A percentile compares a stretch with the other conserved stretches of the same genome.
These are phyloP conservation scores for Anniella stebbinsi DNA, from an alignment of 2,797 vertebrate genomes.

Conservation along the genomic window DNA sequence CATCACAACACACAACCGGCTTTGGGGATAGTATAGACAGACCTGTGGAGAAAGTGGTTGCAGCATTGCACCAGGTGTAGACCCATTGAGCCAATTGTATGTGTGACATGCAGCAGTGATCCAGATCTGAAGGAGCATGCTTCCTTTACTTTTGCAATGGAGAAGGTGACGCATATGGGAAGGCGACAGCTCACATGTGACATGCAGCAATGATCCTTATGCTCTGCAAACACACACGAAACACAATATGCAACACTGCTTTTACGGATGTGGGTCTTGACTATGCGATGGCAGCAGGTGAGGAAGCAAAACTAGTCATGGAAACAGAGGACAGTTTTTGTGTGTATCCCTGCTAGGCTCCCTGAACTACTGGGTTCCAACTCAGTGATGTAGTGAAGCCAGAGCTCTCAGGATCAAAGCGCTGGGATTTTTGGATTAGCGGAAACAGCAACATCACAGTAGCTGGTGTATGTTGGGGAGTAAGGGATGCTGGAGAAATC, in stretches of 20 bases:
- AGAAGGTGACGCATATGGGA: not conserved
- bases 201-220: not conserved
- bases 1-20: not conserved
- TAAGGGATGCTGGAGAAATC: too few relatives aligned
- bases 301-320: not conserved
- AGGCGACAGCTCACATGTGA: too few relatives aligned
- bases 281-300: not conserved
- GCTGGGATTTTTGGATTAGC: too few relatives aligned
- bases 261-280: not conserved
- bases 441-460: too few relatives aligned
- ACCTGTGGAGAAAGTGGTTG: not conserved
- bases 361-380: not conserved
- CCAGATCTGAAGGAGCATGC: too few relatives aligned
- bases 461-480: too few relatives aligned
- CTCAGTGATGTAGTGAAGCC: too few relatives aligned
- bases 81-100: not conserved
- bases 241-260: not conserved
- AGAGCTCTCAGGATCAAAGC: too few relatives aligned
- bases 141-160: not conserved
- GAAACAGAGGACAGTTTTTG: not conserved
- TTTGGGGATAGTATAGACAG: not conserved
- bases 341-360: not conserved
- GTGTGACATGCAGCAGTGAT: not conserved
- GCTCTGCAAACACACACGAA: too few relatives aligned
- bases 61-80: not conserved